A percentile compares a stretch with the other conserved stretches of the same genome.
Conservation (phyloP, 2,888 invertebrate species). For the Dimorphilus gyrociliatus region DNA sequence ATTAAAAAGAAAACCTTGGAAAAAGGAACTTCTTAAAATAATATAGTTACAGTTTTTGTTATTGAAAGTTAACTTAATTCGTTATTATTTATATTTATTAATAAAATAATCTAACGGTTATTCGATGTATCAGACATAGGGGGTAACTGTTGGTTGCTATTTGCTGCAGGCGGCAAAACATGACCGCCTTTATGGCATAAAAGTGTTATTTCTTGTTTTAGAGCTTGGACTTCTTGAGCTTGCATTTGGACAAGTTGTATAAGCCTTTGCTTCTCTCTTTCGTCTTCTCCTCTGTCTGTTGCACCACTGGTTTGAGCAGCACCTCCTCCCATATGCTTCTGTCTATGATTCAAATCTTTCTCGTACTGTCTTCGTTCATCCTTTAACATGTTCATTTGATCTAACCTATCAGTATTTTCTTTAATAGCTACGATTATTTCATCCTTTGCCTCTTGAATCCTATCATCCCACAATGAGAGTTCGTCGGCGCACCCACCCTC, state of each 20-base stretch:
- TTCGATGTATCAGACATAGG: too few relatives aligned
- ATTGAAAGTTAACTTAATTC: too few relatives aligned
- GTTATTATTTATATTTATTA: too few relatives aligned
- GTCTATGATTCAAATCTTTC: conserved; percentile 23
- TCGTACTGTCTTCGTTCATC: conserved; percentile 24
- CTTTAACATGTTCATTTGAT: conserved; percentile 27
- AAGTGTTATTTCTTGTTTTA: conserved; percentile 36
- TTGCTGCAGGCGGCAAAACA: conserved; percentile 36
- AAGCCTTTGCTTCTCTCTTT: conserved; percentile 26
- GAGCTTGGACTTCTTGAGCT: conserved; percentile 35
- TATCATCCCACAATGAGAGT: conserved; percentile 21
- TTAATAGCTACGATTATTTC: conserved; percentile 23
- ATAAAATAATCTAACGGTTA: too few relatives aligned
- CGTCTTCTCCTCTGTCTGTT: neutral
- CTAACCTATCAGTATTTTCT: conserved; percentile 29
- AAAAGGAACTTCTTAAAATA: too few relatives aligned
- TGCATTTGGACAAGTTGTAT: conserved; percentile 36
- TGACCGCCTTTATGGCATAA: conserved; percentile 37
- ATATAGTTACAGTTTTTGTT: too few relatives aligned
- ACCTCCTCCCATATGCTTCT: conserved; percentile 31
- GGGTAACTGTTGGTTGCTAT: too few relatives aligned
- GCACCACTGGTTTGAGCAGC: neutral
- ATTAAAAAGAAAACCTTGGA: too few relatives aligned
- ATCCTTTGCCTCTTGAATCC: conserved; percentile 19
- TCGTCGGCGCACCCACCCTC: conserved; percentile 28